phyloP scores from a whole-genome alignment of 2,888 invertebrate species.

The Scrobipalpa atriplicella region DNA sequence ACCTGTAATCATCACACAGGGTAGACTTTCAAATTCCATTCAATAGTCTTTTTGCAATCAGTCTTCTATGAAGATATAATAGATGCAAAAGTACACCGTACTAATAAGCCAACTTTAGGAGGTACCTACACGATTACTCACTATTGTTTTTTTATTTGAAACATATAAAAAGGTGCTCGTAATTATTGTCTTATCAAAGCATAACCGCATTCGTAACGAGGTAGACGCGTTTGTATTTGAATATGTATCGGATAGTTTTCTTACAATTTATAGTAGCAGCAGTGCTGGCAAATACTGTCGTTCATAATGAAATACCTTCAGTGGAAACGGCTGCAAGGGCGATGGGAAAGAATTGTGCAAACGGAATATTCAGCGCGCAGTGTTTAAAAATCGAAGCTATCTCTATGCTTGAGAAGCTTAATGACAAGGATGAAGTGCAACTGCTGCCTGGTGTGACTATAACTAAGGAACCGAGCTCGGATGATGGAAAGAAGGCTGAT shows the following conservation, averaged over 20 bases:
- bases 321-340: conserved; percentile 60
- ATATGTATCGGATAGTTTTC: conserved; percentile 59
- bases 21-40: conserved; percentile 8
- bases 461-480: conserved; percentile 82
- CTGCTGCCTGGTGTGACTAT: conserved; percentile 83
- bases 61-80: conserved; percentile 81
- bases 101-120: conserved; percentile 54
- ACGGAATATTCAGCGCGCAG: conserved; percentile 70
- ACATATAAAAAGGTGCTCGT: conserved; percentile 74
- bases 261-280: conserved; percentile 49
- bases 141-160: conserved; percentile 52
- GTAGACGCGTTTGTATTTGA: conserved; percentile 56
- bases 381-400: conserved; percentile 76
- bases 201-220: conserved; percentile 57
- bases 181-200: conserved; percentile 72
- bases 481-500: conserved; percentile 84
- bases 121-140: background rate
- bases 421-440: conserved; percentile 66
- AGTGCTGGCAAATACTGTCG: conserved; percentile 67
- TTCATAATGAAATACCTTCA: conserved; percentile 41
- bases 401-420: conserved; percentile 68
- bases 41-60: conserved; percentile 67
- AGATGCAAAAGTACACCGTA: conserved; percentile 62
- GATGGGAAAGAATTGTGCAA: conserved; percentile 66
- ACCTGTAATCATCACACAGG: conserved; percentile 38